phyloP scores from a whole-genome alignment of 2,113 vertebrate species.

The Thamnophis sirtalis region DNA sequence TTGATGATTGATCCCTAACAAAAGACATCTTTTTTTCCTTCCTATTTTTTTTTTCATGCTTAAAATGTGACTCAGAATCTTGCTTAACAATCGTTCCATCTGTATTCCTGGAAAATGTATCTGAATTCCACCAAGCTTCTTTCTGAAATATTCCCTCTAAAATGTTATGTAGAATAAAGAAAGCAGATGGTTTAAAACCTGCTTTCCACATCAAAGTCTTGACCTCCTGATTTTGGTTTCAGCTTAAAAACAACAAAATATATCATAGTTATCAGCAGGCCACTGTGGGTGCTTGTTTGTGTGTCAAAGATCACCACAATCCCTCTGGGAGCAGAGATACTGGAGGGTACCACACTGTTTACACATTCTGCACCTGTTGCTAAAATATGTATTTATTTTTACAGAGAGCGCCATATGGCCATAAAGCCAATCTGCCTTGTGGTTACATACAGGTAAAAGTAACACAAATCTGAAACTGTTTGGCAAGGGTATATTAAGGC shows the following conservation, averaged over 20 bases:
- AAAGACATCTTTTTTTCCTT: neutral
- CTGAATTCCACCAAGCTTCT: neutral
- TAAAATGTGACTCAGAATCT: neutral
- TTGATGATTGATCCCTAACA: neutral
- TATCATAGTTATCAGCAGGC: neutral
- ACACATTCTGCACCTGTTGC: neutral
- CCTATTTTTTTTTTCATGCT: neutral
- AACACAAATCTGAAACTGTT: neutral
- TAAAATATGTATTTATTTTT: neutral
- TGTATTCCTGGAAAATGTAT: neutral
- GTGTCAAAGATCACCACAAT: neutral
- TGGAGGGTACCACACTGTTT: neutral
- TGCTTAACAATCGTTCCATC: neutral
- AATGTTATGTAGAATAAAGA: neutral
- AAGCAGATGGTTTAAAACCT: neutral
- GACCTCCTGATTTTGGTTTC: neutral
- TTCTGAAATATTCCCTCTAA: neutral
- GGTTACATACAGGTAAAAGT: neutral
- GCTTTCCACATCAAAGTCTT: neutral
- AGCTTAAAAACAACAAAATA: neutral
- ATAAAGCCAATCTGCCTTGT: neutral
- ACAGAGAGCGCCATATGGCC: neutral
- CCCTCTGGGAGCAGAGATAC: neutral
- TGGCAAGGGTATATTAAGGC: neutral
- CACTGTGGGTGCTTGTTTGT: neutral